phyloP scores from a whole-genome alignment of 2,797 vertebrate species.

The Mormyrops boulengeri region DNA sequence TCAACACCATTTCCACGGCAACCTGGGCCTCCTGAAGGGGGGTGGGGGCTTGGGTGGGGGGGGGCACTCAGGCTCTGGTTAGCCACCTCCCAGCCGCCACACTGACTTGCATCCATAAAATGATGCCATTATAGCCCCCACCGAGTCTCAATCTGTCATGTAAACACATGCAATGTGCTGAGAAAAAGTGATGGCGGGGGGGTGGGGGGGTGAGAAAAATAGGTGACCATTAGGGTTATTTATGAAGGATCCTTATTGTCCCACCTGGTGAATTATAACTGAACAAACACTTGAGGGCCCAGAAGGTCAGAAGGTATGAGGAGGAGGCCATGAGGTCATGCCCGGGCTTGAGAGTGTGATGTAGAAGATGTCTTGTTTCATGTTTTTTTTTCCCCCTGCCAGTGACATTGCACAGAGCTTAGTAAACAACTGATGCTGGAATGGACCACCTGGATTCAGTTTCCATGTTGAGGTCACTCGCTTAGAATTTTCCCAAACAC shows the following conservation, averaged over 20 bases:
- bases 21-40: constrained; percentile 39
- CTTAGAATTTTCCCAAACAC: constrained; percentile 64
- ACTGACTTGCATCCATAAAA: constrained; percentile 72
- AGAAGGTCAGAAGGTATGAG: neutral
- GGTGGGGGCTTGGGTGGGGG: neutral
- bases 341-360: neutral
- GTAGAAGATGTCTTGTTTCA: neutral
- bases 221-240: neutral
- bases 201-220: neutral
- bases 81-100: constrained; percentile 32
- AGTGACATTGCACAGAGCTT: constrained; percentile 15
- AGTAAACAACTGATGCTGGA: constrained; percentile 19
- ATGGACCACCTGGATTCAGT: constrained; percentile 21
- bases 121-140: constrained; percentile 72
- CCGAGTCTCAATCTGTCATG: constrained; percentile 73
- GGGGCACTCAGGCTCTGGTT: constrained; percentile 11
- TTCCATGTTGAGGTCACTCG: constrained; percentile 18
- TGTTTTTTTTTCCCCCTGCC: neutral
- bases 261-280: neutral
- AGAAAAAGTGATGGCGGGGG: constrained; percentile 19
- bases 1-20: constrained; percentile 10
- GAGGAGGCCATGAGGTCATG: neutral
- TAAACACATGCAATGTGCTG: constrained; percentile 55
- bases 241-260: neutral
- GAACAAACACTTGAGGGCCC: neutral